Base-by-base conservation (phyloP, 2,113 vertebrate genomes). In the Plectropomus leopardus region DNA sequence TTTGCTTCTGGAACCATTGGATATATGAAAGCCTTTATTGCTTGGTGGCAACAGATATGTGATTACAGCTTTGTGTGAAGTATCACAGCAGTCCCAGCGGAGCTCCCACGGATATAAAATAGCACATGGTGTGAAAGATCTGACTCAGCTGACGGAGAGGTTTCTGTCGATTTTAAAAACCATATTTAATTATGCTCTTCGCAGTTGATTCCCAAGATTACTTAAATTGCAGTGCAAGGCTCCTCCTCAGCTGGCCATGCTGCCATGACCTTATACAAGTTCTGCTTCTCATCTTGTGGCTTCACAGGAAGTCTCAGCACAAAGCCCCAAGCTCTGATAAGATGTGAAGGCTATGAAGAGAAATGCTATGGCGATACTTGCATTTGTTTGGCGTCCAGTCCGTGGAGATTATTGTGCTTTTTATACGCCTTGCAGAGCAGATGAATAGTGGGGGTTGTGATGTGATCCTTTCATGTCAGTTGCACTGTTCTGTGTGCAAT, bases 101-200 rank as follows among this genome's bases (percentile, higher is more conserved):
- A 82, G 58, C 24, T 64, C 53, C 16, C 32, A 21, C 34, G 17
- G 1, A 40, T 36, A 67, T 44, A 3, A 36, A 70, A 48, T 36
- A 48, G 59, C 40, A 40, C 67, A 53, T 30, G 3, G 23, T 58
- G 28, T n/a, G 5, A 30, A 54, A 54, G 17, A 45, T 45, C 60
- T 44, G 17, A 24, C 30, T 76, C n/a, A 0, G 54, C 36, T 32
- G 28, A 60, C 36, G 5, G 40, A n/a, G 48, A 53, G 8, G 28
- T 70, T 70, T 61, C 44, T 51, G 58, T 51, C 58, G 34, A 65
- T 57, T 76, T 76, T 75, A 51, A 69, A 65, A 45, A 58, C 13
- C 55, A 32, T 2, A 64, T 68, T 61, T n/a, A 4, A 23, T 66
- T 66, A 66, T 17, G 47, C 11, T 54, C 53, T 26, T 66, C 72